phyloP scores from a whole-genome alignment of 2,888 invertebrate genomes.

The Ceraclea dissimilis region DNA sequence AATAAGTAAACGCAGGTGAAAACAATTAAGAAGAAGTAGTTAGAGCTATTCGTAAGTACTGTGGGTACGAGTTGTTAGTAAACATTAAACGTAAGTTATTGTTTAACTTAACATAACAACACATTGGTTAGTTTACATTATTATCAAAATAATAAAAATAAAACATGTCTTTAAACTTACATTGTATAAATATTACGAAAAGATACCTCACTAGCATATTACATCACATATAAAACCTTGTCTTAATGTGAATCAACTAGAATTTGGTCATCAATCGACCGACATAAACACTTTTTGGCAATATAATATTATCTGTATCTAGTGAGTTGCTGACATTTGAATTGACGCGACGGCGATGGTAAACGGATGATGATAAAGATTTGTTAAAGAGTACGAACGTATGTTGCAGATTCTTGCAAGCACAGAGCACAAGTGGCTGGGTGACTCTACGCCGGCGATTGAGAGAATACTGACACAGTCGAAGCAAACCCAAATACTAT shows the following conservation, averaged over 20 bases:
- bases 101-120: neutral
- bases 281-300: slow-evolving; percentile 4
- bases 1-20: no score
- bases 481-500: no score
- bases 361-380: neutral
- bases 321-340: neutral
- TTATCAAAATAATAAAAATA: slow-evolving; percentile 4
- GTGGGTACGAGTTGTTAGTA: no score
- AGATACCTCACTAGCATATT: slow-evolving; percentile 13
- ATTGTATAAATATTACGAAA: slow-evolving; percentile 17
- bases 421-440: neutral
- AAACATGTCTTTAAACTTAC: slow-evolving; percentile 17
- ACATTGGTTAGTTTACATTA: no score
- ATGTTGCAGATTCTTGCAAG: no score
- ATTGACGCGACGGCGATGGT: neutral
- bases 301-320: neutral
- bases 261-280: slow-evolving; percentile 8
- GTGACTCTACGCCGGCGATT: neutral
- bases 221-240: slow-evolving; percentile 17
- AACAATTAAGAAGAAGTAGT: no score
- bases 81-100: no score
- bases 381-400: neutral
- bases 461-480: no score
- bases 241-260: slow-evolving; percentile 9
- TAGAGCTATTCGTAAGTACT: no score